Evolutionary conservation across 2,797 vertebrate genomes (phyloP).

Genomic region (Psittacula derbiana): DNA sequence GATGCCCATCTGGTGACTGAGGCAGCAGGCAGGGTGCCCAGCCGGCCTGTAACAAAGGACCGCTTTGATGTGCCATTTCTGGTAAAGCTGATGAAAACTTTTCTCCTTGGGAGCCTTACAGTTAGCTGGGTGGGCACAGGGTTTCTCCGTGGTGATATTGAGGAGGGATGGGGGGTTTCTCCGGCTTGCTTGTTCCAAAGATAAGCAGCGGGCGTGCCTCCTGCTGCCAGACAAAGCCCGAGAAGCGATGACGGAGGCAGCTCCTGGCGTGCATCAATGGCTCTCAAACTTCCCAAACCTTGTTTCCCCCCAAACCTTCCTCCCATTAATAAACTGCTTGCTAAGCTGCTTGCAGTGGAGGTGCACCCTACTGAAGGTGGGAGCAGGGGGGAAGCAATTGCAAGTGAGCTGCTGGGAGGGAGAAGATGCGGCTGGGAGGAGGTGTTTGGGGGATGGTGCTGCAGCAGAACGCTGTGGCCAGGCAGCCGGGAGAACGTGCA

Average conservation of each 20-base stretch:
- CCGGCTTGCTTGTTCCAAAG: background rate
- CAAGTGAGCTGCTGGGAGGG: background rate
- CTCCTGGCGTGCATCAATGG: background rate
- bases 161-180: background rate
- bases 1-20: constrained; percentile 24
- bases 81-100: background rate
- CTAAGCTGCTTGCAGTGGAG: background rate
- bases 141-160: background rate
- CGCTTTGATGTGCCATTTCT: background rate
- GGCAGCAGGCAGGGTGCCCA: constrained; percentile 1
- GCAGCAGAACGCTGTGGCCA: background rate
- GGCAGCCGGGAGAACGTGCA: constrained; percentile 10
- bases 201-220: constrained; percentile 22
- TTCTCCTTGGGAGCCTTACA: background rate
- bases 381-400: background rate
- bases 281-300: background rate
- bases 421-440: constrained; percentile 6
- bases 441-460: constrained; percentile 34
- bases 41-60: constrained; percentile 33
- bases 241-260: constrained; percentile 10
- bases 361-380: background rate
- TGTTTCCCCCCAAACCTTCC: background rate
- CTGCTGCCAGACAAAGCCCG: constrained; percentile 51
- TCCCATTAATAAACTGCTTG: background rate
- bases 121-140: background rate